These are phyloP conservation scores for Gasteruption jaculator DNA, from an alignment of 2,888 invertebrate species.

Conservation along the genomic window DNA sequence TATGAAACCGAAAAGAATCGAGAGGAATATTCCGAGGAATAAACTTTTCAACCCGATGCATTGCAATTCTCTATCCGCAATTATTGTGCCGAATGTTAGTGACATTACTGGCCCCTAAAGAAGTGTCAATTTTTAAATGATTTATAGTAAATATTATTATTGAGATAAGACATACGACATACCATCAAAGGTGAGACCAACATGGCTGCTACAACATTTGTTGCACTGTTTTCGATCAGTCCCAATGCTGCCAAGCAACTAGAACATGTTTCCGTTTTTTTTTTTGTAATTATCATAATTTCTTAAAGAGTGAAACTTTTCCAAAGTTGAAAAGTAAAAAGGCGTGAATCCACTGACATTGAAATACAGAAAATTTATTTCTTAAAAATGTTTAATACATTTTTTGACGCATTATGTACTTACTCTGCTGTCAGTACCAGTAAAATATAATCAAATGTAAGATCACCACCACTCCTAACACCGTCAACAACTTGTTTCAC, in stretches of 20 bases:
- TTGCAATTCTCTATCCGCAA: constrained; percentile 67
- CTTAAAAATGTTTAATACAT: constrained; percentile 41
- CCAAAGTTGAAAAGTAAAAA: neutral
- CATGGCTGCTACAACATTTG: constrained; percentile 76
- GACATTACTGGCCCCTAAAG: constrained; percentile 76
- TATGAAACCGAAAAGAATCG: constrained; percentile 73
- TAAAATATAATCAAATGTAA: constrained; percentile 79
- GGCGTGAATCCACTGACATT: neutral
- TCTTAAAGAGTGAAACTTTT: constrained; percentile 1
- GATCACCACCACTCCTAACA: constrained; percentile 69
- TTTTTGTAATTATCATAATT: neutral
- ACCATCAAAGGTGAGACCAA: constrained; percentile 71
- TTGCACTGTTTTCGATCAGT: constrained; percentile 76
- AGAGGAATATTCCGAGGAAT: constrained; percentile 67
- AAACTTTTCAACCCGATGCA: constrained; percentile 68
- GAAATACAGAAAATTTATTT: neutral
- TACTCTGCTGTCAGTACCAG: constrained; percentile 80
- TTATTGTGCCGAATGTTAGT: constrained; percentile 78
- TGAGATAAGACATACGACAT: constrained; percentile 15
- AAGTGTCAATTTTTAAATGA: neutral
- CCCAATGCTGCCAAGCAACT: constrained; percentile 82
- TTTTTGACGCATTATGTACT: constrained; percentile 40
- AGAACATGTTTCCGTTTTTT: constrained; percentile 15
- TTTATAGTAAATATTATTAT: neutral
- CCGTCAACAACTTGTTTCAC: constrained; percentile 82